A percentile compares a stretch with the other conserved stretches of the same genome.
These are phyloP conservation scores for Drosophila tsacasi DNA, from an alignment of 1,140 invertebrate genomes.

Conservation along the genomic window DNA sequence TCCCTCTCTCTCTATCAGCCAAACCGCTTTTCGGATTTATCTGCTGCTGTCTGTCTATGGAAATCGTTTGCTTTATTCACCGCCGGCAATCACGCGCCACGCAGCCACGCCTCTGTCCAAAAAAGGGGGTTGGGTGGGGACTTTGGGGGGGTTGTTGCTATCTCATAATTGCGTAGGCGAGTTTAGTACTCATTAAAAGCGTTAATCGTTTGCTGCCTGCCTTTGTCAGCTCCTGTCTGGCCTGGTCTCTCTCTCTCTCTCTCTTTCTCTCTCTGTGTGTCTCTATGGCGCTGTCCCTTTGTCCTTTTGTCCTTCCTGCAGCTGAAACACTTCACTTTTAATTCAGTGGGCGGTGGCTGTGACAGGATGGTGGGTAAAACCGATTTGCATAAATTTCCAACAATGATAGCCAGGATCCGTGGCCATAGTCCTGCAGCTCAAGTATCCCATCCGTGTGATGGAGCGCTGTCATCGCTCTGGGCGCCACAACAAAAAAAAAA, in stretches of 20 bases:
- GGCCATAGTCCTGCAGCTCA: neutral
- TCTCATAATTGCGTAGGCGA: slow-evolving; percentile 80
- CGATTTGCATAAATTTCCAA: slow-evolving; percentile 80
- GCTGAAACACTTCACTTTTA: slow-evolving; percentile 71
- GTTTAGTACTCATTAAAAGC: slow-evolving; percentile 80
- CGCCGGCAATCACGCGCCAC: slow-evolving; percentile 59
- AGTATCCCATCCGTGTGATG: slow-evolving; percentile 42
- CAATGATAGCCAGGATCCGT: slow-evolving; percentile 56
- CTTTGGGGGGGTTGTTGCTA: slow-evolving; percentile 41
- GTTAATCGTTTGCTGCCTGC: slow-evolving; percentile 63
- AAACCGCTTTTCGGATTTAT: slow-evolving; percentile 20
- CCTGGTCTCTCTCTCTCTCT: neutral
- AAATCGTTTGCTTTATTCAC: slow-evolving; percentile 26
- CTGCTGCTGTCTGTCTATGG: slow-evolving; percentile 23
- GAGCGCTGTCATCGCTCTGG: slow-evolving; percentile 56
- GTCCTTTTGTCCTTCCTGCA: slow-evolving; percentile 54
- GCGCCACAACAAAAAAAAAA: slow-evolving; percentile 17
- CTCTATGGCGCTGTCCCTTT: neutral
- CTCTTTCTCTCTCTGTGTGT: too few species aligned
- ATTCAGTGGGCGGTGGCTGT: slow-evolving; percentile 44
- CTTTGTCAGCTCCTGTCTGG: slow-evolving; percentile 53
- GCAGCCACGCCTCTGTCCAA: slow-evolving; percentile 24
- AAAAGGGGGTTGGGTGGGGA: neutral
- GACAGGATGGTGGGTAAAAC: slow-evolving; percentile 33
- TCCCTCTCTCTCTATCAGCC: neutral